Evolutionary conservation across 2,797 vertebrate genomes (phyloP).

Genomic region (Manis crassicaudata): DNA sequence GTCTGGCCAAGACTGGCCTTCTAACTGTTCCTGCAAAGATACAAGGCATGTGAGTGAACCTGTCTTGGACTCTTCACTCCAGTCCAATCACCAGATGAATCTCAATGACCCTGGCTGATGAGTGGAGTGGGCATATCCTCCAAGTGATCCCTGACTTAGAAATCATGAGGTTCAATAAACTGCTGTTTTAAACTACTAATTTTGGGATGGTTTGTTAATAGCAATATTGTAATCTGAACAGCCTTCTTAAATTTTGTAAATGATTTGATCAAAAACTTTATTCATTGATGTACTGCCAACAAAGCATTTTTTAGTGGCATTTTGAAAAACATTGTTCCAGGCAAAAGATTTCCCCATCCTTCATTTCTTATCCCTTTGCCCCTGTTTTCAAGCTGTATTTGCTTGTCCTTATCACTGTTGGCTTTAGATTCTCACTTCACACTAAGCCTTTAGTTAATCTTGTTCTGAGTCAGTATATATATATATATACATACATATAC

Average conservation of each 20-base stretch:
- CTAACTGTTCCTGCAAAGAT: not conserved
- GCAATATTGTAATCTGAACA: not conserved
- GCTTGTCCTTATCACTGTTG: not conserved
- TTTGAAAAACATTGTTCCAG: constrained; percentile 9
- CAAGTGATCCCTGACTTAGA: not conserved
- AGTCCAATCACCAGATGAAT: not conserved
- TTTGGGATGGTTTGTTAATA: not conserved
- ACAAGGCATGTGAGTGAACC: not conserved
- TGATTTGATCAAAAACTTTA: not conserved
- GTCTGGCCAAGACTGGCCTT: too few relatives aligned
- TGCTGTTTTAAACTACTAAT: not conserved
- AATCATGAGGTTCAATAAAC: not conserved
- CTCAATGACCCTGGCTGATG: not conserved
- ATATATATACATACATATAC: too few relatives aligned
- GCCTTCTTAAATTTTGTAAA: not conserved
- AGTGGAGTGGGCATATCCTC: not conserved
- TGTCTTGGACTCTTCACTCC: not conserved
- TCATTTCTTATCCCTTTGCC: not conserved
- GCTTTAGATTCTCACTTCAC: not conserved
- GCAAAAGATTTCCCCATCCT: not conserved
- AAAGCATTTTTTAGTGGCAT: not conserved
- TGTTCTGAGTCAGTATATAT: not conserved
- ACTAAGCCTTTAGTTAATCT: not conserved
- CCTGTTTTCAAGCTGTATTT: not conserved
- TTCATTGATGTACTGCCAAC: not conserved